A percentile compares a stretch with the other conserved stretches of the same genome.
These are phyloP conservation scores for Artibeus lituratus DNA, from an alignment of 2,797 vertebrate species.

Conservation along the genomic window DNA sequence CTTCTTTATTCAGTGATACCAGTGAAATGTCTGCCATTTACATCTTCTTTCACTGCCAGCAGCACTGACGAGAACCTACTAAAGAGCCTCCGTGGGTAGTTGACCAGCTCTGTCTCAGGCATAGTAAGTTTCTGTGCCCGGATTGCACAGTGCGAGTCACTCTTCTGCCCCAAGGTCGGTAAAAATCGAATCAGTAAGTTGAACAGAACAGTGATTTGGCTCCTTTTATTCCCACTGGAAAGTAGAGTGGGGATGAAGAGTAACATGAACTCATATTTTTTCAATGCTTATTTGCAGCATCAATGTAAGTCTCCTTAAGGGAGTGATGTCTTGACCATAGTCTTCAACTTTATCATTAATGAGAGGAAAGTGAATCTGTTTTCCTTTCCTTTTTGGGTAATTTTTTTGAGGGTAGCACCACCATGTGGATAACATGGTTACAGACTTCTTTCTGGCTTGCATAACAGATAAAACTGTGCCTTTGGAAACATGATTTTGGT, in stretches of 20 bases:
- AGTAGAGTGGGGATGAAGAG: neutral
- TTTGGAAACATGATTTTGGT: neutral
- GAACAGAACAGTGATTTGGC: neutral
- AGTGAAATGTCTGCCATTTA: neutral
- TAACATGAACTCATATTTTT: neutral
- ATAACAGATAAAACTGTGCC: neutral
- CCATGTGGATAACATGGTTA: slow-evolving; percentile 71
- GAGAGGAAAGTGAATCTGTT: neutral
- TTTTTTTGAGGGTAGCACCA: slow-evolving; percentile 76
- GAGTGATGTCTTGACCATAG: neutral
- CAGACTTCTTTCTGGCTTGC: neutral
- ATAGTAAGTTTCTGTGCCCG: neutral
- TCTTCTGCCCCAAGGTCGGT: neutral
- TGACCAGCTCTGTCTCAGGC: neutral
- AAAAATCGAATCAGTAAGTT: neutral
- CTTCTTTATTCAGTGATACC: neutral
- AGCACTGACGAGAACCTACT: neutral
- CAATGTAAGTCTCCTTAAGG: neutral
- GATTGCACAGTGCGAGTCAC: neutral
- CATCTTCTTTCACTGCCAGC: neutral
- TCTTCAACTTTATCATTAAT: neutral
- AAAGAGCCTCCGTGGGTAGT: neutral
- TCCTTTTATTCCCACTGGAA: neutral
- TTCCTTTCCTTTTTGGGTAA: neutral
- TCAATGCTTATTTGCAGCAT: neutral